These are phyloP conservation scores for Euproctis similis DNA, from an alignment of 2,888 invertebrate species.

Conservation along the genomic window DNA sequence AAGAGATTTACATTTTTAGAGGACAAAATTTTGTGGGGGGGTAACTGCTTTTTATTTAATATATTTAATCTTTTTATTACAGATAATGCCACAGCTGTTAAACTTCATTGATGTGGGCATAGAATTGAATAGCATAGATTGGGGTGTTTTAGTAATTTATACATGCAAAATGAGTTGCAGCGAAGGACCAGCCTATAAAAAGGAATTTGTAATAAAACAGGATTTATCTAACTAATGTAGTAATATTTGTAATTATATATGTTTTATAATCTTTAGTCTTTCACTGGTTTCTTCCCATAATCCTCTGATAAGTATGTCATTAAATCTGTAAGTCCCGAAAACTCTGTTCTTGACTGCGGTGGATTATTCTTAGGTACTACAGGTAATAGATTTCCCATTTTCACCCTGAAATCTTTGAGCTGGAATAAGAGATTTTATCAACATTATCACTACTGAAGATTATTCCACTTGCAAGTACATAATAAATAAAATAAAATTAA, in stretches of 20 bases:
- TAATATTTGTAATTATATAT: not conserved
- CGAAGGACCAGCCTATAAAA: constrained; percentile 79
- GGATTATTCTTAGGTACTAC: constrained; percentile 84
- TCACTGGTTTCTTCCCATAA: constrained; percentile 52
- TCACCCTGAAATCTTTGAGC: constrained; percentile 88
- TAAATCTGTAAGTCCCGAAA: constrained; percentile 88
- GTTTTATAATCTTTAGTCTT: constrained; percentile 25
- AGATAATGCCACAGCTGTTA: constrained; percentile 90
- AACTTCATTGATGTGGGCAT: constrained; percentile 80
- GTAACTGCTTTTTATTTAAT: too few relatives aligned
- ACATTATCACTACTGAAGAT: too few relatives aligned
- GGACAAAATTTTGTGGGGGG: too few relatives aligned
- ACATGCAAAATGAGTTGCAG: constrained; percentile 89
- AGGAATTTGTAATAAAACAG: constrained; percentile 90
- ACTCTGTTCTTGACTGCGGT: constrained; percentile 89
- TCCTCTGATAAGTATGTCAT: constrained; percentile 84
- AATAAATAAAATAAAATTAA: not conserved
- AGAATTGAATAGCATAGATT: constrained; percentile 82
- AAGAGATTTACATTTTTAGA: too few relatives aligned
- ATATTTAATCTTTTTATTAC: constrained; percentile 36
- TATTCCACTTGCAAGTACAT: too few relatives aligned
- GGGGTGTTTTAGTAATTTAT: constrained; percentile 91
- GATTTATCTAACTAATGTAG: constrained; percentile 73
- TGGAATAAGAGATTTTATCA: too few relatives aligned
- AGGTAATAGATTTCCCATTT: constrained; percentile 86